Evolutionary conservation across 2,888 invertebrate genomes (phyloP).

Genomic region (Sinopyrophorus schimmeli): DNA sequence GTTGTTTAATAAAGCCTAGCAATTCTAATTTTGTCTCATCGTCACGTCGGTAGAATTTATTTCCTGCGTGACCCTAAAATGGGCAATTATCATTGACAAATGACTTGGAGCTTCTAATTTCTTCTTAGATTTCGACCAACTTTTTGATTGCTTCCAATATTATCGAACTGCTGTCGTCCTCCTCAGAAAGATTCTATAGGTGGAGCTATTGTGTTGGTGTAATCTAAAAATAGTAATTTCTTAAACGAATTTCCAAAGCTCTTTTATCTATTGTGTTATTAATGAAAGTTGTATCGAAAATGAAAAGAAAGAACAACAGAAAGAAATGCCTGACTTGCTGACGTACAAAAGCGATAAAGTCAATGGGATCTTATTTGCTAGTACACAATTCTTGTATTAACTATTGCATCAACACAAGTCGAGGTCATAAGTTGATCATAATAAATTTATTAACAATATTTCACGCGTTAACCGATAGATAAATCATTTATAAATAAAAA

Average conservation of each 20-base stretch:
- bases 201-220: too few species aligned
- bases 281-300: slow-evolving; percentile 10
- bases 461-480: slow-evolving; percentile 3
- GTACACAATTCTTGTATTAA: slow-evolving; percentile 12
- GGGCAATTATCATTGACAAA: slow-evolving; percentile 21
- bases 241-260: too few species aligned
- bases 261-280: too few species aligned
- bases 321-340: slow-evolving; percentile 18
- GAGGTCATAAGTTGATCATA: slow-evolving; percentile 22
- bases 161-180: neutral
- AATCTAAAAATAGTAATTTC: too few species aligned
- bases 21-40: slow-evolving; percentile 21
- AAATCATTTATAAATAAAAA: slow-evolving; percentile 7
- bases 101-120: slow-evolving; percentile 12
- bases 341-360: slow-evolving; percentile 7
- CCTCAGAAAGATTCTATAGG: too few species aligned
- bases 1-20: slow-evolving; percentile 17
- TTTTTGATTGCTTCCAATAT: too few species aligned
- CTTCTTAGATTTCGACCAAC: neutral
- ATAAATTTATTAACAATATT: slow-evolving; percentile 14
- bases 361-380: slow-evolving; percentile 10
- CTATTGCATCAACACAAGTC: slow-evolving; percentile 1
- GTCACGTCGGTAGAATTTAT: slow-evolving; percentile 14
- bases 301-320: too few species aligned
- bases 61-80: slow-evolving; percentile 14